Conservation (phyloP, 2,113 vertebrate species). For the Saccopteryx leptura region DNA sequence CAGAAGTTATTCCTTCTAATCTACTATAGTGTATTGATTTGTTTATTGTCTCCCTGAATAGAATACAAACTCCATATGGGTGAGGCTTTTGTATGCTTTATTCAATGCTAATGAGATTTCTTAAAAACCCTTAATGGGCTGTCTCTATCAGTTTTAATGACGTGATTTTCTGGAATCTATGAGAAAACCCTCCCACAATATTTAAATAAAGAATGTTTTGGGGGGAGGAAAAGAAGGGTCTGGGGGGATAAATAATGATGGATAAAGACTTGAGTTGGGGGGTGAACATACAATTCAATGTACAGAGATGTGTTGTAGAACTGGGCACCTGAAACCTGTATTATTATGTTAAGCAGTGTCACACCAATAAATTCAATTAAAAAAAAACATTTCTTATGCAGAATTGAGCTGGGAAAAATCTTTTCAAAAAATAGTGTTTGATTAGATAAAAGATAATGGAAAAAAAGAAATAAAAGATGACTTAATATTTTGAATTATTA, state of each 20-base stretch:
- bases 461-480: background rate
- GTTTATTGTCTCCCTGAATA: background rate
- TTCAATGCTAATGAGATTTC: background rate
- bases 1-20: background rate
- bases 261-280: no score
- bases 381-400: background rate
- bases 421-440: slow-evolving; percentile 3
- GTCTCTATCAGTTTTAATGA: background rate
- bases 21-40: background rate
- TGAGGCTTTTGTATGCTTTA: background rate
- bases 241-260: no score
- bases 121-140: background rate
- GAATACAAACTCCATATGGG: background rate
- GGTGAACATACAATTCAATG: no score
- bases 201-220: background rate
- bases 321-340: no score
- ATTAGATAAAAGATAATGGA: background rate
- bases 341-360: no score
- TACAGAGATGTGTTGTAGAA: no score
- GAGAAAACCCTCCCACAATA: background rate
- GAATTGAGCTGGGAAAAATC: background rate
- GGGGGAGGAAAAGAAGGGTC: no score
- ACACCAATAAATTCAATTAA: no score
- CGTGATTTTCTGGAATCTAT: background rate
- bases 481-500: background rate